Evolutionary conservation across 2,888 invertebrate genomes (phyloP).

Genomic region (Carcina quercana): DNA sequence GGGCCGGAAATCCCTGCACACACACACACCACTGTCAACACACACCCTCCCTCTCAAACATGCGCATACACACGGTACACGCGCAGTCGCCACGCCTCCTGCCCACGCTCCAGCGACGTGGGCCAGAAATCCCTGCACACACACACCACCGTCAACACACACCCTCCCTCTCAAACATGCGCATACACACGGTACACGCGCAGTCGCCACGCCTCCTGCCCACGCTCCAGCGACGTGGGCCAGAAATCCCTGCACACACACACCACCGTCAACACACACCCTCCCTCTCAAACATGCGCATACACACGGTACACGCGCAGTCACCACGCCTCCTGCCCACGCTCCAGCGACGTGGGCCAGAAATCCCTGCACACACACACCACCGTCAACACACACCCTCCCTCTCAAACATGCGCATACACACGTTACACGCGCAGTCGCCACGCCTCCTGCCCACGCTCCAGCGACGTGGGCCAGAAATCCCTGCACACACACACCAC

Average conservation of each 20-base stretch:
- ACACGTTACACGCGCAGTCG: constrained; percentile 85
- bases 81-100: constrained; percentile 85
- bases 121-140: constrained; percentile 85
- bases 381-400: no score
- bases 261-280: no score
- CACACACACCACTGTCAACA: no score
- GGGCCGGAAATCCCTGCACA: constrained; percentile 85
- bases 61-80: constrained; percentile 88
- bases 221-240: constrained; percentile 88
- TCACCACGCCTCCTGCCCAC: constrained; percentile 87
- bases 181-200: constrained; percentile 88
- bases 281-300: no score
- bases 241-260: constrained; percentile 88
- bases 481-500: constrained; percentile 77
- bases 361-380: constrained; percentile 89
- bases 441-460: constrained; percentile 88
- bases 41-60: no score
- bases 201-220: constrained; percentile 86
- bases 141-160: no score
- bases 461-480: constrained; percentile 87
- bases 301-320: constrained; percentile 87
- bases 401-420: no score
- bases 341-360: constrained; percentile 88
- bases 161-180: no score
- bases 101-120: constrained; percentile 88